phyloP scores from a whole-genome alignment of 2,888 invertebrate species.

The Salpingus planirostris region DNA sequence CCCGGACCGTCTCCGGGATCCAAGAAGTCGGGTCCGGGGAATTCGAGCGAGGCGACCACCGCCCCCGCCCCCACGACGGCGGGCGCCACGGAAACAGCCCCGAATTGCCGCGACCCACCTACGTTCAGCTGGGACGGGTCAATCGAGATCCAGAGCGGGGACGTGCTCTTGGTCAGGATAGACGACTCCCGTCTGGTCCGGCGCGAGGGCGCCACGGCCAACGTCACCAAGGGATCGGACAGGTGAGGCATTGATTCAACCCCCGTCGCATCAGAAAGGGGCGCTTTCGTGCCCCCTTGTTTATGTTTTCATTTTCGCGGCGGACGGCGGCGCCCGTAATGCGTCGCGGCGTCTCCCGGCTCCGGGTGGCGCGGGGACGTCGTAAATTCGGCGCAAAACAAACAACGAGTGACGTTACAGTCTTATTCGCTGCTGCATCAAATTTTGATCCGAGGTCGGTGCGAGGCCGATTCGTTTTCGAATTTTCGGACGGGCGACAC shows the following conservation, averaged over 20 bases:
- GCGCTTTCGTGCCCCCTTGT: slow-evolving; percentile 13
- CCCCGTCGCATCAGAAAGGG: no score
- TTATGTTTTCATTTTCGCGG: slow-evolving; percentile 14
- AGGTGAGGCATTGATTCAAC: no score
- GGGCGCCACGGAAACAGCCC: slow-evolving; percentile 9
- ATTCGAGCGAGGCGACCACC: slow-evolving; percentile 8
- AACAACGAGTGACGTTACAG: no score
- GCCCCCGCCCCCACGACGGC: slow-evolving; percentile 3
- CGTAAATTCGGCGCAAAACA: no score
- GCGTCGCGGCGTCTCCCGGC: slow-evolving; percentile 12
- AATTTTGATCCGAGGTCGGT: no score
- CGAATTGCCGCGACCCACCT: slow-evolving; percentile 26
- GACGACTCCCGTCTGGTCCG: slow-evolving; percentile 51
- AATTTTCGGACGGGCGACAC: no score
- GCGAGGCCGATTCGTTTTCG: no score
- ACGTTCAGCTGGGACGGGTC: slow-evolving; percentile 53
- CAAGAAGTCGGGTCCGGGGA: slow-evolving; percentile 12
- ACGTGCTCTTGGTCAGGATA: slow-evolving; percentile 62
- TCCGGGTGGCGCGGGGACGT: no score
- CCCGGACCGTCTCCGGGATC: slow-evolving; percentile 10
- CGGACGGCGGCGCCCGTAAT: slow-evolving; percentile 12
- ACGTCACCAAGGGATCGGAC: no score
- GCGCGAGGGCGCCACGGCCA: slow-evolving; percentile 34
- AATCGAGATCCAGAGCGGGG: slow-evolving; percentile 62
- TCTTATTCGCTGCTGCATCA: no score